These are phyloP conservation scores for Callimorpha dominula DNA, from an alignment of 2,888 invertebrate species.

Conservation along the genomic window DNA sequence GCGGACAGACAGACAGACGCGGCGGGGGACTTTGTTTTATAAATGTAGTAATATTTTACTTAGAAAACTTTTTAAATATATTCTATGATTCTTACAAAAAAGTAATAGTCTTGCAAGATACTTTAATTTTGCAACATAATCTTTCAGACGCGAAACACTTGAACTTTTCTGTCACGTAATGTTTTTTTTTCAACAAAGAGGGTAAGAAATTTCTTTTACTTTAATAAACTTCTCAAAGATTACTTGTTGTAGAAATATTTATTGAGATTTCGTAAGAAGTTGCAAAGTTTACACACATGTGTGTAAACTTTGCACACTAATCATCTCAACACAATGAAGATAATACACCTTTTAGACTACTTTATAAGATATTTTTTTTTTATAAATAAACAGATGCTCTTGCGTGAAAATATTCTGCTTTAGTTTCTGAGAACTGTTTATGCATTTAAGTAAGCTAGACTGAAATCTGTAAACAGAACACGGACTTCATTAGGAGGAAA, in stretches of 20 bases:
- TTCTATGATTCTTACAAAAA: too few relatives aligned
- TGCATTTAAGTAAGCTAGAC: conserved; percentile 5
- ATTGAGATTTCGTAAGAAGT: not conserved
- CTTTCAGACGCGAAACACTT: not conserved
- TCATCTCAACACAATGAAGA: not conserved
- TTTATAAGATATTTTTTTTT: not conserved
- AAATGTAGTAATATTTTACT: too few relatives aligned
- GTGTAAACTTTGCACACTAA: not conserved
- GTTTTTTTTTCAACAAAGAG: not conserved
- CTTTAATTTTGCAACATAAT: conserved; percentile 1
- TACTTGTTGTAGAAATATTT: not conserved
- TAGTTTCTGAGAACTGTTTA: not conserved
- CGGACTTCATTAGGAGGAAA: conserved; percentile 15
- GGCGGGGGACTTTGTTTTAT: too few relatives aligned
- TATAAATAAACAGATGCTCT: not conserved
- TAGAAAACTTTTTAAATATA: too few relatives aligned
- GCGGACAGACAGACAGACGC: too few relatives aligned
- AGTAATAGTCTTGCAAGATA: not conserved
- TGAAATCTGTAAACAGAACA: conserved; percentile 10
- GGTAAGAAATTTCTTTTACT: not conserved
- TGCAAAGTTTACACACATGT: not conserved
- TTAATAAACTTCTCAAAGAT: not conserved
- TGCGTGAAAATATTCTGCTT: not conserved
- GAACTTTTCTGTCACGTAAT: not conserved
- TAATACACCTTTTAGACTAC: not conserved